Conservation (phyloP, 2,888 invertebrate species). For the Trissoscelio sp. region DNA sequence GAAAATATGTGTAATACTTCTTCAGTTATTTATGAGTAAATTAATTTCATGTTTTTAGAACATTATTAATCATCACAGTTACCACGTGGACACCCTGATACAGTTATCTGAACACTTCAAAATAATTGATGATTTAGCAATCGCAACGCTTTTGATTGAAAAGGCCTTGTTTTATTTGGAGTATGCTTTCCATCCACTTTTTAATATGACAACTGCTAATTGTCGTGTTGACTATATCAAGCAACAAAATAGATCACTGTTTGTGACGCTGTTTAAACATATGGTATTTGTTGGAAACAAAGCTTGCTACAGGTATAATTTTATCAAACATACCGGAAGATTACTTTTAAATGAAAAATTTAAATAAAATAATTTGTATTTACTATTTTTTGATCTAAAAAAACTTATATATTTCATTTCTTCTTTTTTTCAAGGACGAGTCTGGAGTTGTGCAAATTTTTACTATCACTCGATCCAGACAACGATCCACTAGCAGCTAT, state of each 20-base stretch:
- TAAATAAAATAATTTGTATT: too few relatives aligned
- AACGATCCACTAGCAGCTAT: conserved; percentile 91
- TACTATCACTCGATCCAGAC: conserved; percentile 90
- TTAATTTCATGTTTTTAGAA: conserved; percentile 82
- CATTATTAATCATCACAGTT: conserved; percentile 89
- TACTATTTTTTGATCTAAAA: too few relatives aligned
- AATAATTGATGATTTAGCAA: conserved; percentile 90
- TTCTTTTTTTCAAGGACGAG: conserved; percentile 88
- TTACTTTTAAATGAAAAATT: conserved; percentile 4
- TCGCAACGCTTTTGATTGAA: conserved; percentile 92
- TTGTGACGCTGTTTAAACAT: conserved; percentile 92
- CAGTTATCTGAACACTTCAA: conserved; percentile 92
- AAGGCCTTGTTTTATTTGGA: conserved; percentile 91
- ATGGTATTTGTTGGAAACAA: conserved; percentile 90
- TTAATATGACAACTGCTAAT: conserved; percentile 89
- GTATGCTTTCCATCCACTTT: conserved; percentile 91
- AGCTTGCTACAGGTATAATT: conserved; percentile 87
- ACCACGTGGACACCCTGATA: conserved; percentile 91
- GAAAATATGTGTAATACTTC: too few relatives aligned
- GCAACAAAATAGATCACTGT: conserved; percentile 93
- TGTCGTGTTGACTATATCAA: conserved; percentile 90
- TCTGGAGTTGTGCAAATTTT: conserved; percentile 93
- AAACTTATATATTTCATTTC: too few relatives aligned
- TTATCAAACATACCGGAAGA: conserved; percentile 1
- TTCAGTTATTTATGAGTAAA: background rate